Percentiles rank a stretch among this genome's conserved stretches.
Evolutionary conservation across 2,113 vertebrate genomes (phyloP).

Genomic region (Varanus komodoensis): DNA sequence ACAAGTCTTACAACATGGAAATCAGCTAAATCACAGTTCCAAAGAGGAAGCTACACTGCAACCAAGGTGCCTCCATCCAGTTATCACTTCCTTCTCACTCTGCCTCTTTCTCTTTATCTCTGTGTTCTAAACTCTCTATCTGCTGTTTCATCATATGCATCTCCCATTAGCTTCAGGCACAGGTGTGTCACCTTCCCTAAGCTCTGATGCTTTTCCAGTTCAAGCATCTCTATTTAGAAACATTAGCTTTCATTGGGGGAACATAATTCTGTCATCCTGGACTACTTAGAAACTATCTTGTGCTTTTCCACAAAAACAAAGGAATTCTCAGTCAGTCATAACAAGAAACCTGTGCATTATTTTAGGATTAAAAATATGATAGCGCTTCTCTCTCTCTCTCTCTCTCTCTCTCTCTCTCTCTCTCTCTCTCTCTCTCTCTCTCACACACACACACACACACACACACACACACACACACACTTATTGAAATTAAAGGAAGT

Average conservation of each 20-base stretch:
- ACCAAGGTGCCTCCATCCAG: neutral
- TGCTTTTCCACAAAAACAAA: neutral
- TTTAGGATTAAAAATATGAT: neutral
- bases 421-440: no score
- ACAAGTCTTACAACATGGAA: neutral
- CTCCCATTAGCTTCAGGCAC: neutral
- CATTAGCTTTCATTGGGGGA: neutral
- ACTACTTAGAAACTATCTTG: neutral
- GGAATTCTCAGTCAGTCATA: neutral
- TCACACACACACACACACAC: no score
- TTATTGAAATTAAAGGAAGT: neutral
- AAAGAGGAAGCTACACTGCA: no score
- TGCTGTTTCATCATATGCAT: neutral
- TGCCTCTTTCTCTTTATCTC: no score
- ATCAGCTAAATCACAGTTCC: neutral
- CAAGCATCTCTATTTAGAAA: neutral
- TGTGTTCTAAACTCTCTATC: neutral
- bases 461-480: neutral
- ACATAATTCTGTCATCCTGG: neutral
- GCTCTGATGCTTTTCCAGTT: neutral
- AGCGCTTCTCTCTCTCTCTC: no score
- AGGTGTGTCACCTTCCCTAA: neutral
- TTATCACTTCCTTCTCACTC: neutral
- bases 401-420: no score
- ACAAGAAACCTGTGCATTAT: neutral